These are phyloP conservation scores for Spodoptera exigua DNA, from an alignment of 2,888 invertebrate genomes.

Conservation along the genomic window DNA sequence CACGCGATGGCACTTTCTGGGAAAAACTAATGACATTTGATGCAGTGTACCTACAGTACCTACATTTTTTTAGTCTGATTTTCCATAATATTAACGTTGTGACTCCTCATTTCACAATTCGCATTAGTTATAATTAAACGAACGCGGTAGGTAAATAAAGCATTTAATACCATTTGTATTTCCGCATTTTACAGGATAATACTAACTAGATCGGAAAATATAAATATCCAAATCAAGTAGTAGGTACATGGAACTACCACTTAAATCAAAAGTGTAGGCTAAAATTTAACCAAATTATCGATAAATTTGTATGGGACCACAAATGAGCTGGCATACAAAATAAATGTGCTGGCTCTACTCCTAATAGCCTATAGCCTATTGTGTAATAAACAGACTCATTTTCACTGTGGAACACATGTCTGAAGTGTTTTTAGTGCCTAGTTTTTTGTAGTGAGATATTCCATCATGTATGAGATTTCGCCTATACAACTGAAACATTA, in stretches of 20 bases:
- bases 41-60: too few relatives aligned
- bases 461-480: too few relatives aligned
- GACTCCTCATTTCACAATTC: too few relatives aligned
- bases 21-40: too few relatives aligned
- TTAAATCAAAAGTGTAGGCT: constrained; percentile 5
- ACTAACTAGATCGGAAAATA: background rate
- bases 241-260: constrained; percentile 5
- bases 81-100: too few relatives aligned
- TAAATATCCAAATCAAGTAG: constrained; percentile 17
- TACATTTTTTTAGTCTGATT: too few relatives aligned
- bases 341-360: constrained; percentile 53
- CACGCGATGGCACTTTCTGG: too few relatives aligned
- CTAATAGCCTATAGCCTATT: constrained; percentile 56
- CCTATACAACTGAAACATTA: too few relatives aligned
- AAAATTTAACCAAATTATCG: constrained; percentile 17
- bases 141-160: too few relatives aligned
- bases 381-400: constrained; percentile 50
- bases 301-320: constrained; percentile 17
- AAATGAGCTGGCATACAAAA: constrained; percentile 26
- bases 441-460: background rate
- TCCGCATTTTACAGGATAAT: too few relatives aligned
- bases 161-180: too few relatives aligned
- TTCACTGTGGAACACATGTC: constrained; percentile 26
- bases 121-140: background rate
- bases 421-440: constrained; percentile 9